A percentile compares a stretch with the other conserved stretches of the same genome.
These are phyloP conservation scores for Rhizoglyphus robini DNA, from an alignment of 1,140 invertebrate species.

Conservation along the genomic window DNA sequence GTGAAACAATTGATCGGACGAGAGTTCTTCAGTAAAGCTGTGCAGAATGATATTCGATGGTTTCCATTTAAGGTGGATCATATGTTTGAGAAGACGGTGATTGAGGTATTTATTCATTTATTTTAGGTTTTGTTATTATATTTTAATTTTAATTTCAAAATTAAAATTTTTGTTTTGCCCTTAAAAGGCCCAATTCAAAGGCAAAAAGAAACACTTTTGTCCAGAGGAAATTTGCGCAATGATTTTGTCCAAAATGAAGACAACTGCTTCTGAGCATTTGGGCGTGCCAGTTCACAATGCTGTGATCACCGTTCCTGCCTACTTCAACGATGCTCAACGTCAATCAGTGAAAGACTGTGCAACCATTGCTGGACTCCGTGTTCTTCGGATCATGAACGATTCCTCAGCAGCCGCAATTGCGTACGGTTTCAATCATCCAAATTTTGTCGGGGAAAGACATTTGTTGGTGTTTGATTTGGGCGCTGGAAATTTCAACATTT, in stretches of 20 bases:
- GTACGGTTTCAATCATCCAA: slow-evolving; percentile 32
- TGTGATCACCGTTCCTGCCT: slow-evolving; percentile 38
- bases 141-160: no score
- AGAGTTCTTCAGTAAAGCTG: slow-evolving; percentile 34
- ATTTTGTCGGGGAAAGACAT: neutral
- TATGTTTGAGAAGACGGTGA: slow-evolving; percentile 31
- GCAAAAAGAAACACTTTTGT: slow-evolving; percentile 30
- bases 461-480: slow-evolving; percentile 27
- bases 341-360: slow-evolving; percentile 26
- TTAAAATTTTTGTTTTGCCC: no score
- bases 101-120: no score
- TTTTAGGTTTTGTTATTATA: no score
- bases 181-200: no score
- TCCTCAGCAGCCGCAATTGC: slow-evolving; percentile 25
- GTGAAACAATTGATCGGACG: no score
- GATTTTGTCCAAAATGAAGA: slow-evolving; percentile 34
- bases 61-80: slow-evolving; percentile 34
- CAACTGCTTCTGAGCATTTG: slow-evolving; percentile 29
- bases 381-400: slow-evolving; percentile 16
- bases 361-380: slow-evolving; percentile 23
- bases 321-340: slow-evolving; percentile 34
- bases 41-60: slow-evolving; percentile 34
- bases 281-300: slow-evolving; percentile 31
- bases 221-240: slow-evolving; percentile 34
- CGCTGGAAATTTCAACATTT: slow-evolving; percentile 27